Evolutionary conservation across 1,140 invertebrate genomes (phyloP).

Genomic region (Dolichoris vasculosae): DNA sequence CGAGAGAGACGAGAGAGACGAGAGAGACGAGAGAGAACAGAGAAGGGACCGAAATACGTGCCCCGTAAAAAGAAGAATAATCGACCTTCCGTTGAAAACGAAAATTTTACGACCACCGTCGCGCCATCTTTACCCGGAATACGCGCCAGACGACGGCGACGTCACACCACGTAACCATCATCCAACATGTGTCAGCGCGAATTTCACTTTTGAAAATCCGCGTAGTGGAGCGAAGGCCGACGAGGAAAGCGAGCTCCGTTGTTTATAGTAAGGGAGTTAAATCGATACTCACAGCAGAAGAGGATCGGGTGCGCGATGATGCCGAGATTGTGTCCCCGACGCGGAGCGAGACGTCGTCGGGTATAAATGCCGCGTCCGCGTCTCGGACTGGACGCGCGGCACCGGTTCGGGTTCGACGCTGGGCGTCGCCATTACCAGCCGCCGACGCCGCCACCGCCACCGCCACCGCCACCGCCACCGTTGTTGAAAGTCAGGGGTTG

Average conservation of each 20-base stretch:
- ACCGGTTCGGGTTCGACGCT: slow-evolving; percentile 57
- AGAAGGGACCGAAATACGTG: not conserved
- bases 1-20: too few species aligned
- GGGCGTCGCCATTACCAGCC: slow-evolving; percentile 70
- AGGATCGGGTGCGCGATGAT: slow-evolving; percentile 2
- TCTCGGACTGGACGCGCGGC: slow-evolving; percentile 25
- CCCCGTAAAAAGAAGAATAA: not conserved
- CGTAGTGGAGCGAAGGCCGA: not conserved
- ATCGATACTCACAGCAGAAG: slow-evolving; percentile 39
- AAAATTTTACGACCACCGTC: slow-evolving; percentile 22
- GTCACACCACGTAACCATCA: not conserved
- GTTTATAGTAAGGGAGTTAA: not conserved
- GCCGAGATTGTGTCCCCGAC: slow-evolving; percentile 5
- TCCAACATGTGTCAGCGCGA: slow-evolving; percentile 47
- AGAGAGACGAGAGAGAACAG: too few species aligned
- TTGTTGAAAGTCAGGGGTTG: slow-evolving; percentile 48
- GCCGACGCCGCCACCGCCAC: not conserved
- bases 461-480: not conserved
- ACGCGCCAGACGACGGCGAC: slow-evolving; percentile 1
- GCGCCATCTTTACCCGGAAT: slow-evolving; percentile 47
- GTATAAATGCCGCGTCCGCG: slow-evolving; percentile 40
- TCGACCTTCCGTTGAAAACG: not conserved
- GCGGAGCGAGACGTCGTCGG: not conserved
- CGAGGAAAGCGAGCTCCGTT: not conserved
- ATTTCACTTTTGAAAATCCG: slow-evolving; percentile 40